A percentile compares a stretch with the other conserved stretches of the same genome.
phyloP scores from a whole-genome alignment of 2,113 vertebrate species.

The Egretta garzetta region DNA sequence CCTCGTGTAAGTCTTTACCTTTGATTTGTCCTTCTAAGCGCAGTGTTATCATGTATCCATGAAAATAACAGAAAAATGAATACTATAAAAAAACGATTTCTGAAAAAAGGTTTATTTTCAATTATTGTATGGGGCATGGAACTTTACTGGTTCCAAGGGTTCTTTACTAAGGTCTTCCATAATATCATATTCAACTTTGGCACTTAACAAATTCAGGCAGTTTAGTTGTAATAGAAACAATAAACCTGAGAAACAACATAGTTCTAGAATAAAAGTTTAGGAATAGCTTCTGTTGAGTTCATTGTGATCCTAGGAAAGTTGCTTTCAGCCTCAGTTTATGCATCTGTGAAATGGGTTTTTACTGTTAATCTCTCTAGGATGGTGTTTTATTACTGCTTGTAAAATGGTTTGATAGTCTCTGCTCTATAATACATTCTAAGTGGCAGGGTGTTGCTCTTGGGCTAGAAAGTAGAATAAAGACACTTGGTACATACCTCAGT shows the following conservation, averaged over 20 bases:
- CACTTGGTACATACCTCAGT: not conserved
- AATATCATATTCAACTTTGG: not conserved
- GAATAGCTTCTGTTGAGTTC: not conserved
- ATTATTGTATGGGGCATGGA: not conserved
- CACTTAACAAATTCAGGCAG: not conserved
- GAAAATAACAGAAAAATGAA: not conserved
- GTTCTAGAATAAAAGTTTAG: not conserved
- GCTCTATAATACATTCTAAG: not conserved
- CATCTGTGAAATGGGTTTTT: slow-evolving; percentile 24
- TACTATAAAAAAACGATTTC: not conserved
- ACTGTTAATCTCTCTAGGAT: not conserved
- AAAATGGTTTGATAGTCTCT: not conserved
- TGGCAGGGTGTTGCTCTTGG: not conserved
- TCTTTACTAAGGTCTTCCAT: not conserved
- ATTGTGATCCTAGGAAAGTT: not conserved
- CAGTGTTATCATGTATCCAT: not conserved
- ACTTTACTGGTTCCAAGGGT: not conserved
- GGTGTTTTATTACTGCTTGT: not conserved
- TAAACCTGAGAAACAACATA: not conserved
- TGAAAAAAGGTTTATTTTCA: not conserved
- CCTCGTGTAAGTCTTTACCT: slow-evolving; percentile 14
- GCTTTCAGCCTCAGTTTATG: not conserved
- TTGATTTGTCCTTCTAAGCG: not conserved
- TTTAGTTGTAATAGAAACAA: not conserved
- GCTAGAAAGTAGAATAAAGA: not conserved